phyloP scores from a whole-genome alignment of 2,888 invertebrate genomes.

The Ophion obscuratus region DNA sequence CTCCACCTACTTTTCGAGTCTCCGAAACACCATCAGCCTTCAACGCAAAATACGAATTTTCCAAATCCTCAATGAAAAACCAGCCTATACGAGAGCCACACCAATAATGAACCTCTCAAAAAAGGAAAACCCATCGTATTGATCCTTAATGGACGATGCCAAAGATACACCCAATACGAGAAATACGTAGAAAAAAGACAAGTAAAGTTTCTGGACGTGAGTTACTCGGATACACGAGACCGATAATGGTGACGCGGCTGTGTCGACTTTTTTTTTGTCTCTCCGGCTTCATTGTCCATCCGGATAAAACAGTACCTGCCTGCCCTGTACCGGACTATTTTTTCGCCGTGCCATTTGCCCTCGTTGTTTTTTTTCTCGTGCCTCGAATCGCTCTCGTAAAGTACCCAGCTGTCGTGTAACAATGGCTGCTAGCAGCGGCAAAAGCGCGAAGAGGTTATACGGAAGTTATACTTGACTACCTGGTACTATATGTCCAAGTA shows the following conservation, averaged over 20 bases:
- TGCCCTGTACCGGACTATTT: conserved; percentile 33
- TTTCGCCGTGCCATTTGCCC: conserved; percentile 8
- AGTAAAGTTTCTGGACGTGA: conserved; percentile 20
- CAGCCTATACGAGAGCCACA: background rate
- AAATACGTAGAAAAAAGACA: conserved; percentile 16
- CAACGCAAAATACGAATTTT: background rate
- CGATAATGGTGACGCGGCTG: conserved; percentile 50
- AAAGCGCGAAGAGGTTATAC: conserved; percentile 19
- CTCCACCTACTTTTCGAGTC: too few relatives aligned
- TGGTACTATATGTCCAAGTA: background rate
- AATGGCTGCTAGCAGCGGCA: conserved; percentile 19
- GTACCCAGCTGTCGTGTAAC: conserved; percentile 35
- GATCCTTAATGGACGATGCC: conserved; percentile 39
- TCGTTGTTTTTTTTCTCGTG: conserved; percentile 23
- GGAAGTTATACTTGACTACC: conserved; percentile 12
- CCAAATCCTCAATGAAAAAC: background rate
- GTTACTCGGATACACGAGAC: conserved; percentile 45
- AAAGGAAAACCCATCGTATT: conserved; percentile 8
- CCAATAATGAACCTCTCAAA: background rate
- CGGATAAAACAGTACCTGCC: conserved; percentile 51
- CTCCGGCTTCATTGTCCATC: conserved; percentile 42
- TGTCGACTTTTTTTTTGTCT: background rate
- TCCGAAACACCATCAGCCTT: background rate
- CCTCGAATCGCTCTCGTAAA: conserved; percentile 43
- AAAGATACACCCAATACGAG: conserved; percentile 27